Evolutionary conservation across 2,888 invertebrate species (phyloP), one percentile per base, ranked within the genome.

Genomic region (Cephus pygmeus): DNA sequence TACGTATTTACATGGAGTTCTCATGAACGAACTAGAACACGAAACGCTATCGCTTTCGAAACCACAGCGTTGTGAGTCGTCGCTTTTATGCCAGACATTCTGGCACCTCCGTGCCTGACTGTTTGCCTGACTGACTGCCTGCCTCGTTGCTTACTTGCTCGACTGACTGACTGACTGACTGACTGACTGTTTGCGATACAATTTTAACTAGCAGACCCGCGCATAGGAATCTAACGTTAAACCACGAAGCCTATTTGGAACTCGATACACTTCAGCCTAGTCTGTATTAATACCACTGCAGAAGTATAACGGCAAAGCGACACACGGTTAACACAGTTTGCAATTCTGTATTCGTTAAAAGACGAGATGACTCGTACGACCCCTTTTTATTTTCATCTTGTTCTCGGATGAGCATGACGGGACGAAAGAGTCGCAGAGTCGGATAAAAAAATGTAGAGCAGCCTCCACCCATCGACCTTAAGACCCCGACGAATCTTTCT

Each of bases 401-500:
- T 56, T 56, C 56, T 56, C 56, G 6, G 23, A 56, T 56, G 56
- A 56, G 56, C 56, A 23, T 56, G 56, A 56, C 56, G 56, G 56
- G 23, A 56, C 56, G 56, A 56, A 56, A 56, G 9, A 56, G 56
- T 56, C 56, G 15, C 56, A 23, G 56, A 56, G 56, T 56, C 2
- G 56, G 23, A 56, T 56, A 56, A 23, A 56, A 71, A 56, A 34
- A 71, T 71, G 33, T 71, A 23, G 71, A 34, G 31, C 71, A 34
- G 33, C 34, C 71, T 31, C 71, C 71, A 34, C 31, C 71, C 71
- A 33, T 71, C 71, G 71, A 71, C 71, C 71, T 71, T 71, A 71
- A 12, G 33, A 15, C 34, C 71, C 12, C 71, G 31, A 23, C 71
- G 12, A 71, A 71, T 71, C 71, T 71, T 71, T 71, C 71, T 34